Percentiles rank a stretch among this genome's conserved stretches.
These are phyloP conservation scores for Hypsibius dujardini DNA, from an alignment of 1,140 invertebrate genomes.

Conservation along the genomic window DNA sequence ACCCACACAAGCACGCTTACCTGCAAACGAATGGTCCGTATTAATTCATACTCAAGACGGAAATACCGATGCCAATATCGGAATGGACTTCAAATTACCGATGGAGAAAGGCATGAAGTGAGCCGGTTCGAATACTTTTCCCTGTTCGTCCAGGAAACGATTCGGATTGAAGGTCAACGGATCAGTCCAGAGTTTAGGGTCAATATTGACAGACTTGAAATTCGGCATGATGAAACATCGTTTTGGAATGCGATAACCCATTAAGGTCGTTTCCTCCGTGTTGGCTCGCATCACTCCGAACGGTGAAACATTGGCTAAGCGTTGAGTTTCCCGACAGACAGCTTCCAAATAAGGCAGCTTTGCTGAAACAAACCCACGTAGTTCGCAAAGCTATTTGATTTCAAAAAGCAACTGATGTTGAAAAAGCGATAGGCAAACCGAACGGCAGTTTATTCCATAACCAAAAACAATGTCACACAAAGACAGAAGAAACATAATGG, in stretches of 20 bases:
- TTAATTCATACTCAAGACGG: background rate
- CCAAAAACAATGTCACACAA: too few relatives aligned
- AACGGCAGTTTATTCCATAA: too few relatives aligned
- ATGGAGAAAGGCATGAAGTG: slow-evolving; percentile 27
- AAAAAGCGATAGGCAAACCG: too few relatives aligned
- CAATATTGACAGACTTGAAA: slow-evolving; percentile 52
- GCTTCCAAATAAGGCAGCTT: slow-evolving; percentile 40
- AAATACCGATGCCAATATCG: background rate
- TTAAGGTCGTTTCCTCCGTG: slow-evolving; percentile 28
- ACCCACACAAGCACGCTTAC: slow-evolving; percentile 64
- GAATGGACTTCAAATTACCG: slow-evolving; percentile 22
- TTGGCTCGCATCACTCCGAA: slow-evolving; percentile 31
- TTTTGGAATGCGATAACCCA: slow-evolving; percentile 28
- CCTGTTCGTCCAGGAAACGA: slow-evolving; percentile 47
- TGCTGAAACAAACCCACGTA: background rate
- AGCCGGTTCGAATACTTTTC: slow-evolving; percentile 44
- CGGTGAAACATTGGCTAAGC: slow-evolving; percentile 28
- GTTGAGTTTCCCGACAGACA: slow-evolving; percentile 51
- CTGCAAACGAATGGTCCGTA: slow-evolving; percentile 36
- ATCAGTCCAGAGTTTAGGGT: slow-evolving; percentile 48
- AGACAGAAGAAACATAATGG: too few relatives aligned
- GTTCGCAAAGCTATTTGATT: too few relatives aligned
- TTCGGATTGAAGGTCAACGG: slow-evolving; percentile 57
- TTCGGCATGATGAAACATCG: slow-evolving; percentile 54
- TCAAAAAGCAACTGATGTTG: too few relatives aligned